Evolutionary conservation across 2,113 vertebrate species (phyloP).

Genomic region (Crotalus tigris): DNA sequence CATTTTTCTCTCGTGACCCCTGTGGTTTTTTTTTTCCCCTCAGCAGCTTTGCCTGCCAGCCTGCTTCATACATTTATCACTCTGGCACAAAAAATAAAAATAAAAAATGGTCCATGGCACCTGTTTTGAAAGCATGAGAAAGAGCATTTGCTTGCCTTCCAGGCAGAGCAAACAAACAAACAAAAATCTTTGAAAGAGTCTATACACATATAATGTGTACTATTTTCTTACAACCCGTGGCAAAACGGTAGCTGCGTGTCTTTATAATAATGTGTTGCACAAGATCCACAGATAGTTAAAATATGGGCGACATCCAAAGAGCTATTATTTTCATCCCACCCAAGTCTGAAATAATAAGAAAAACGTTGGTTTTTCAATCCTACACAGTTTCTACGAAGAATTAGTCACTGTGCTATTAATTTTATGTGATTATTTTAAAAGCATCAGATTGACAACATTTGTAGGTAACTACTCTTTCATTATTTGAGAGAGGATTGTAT

Average conservation of each 20-base stretch:
- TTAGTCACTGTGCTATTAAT: background rate
- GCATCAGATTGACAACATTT: background rate
- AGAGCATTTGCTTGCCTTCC: background rate
- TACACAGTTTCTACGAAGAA: background rate
- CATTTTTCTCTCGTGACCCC: slow-evolving; percentile 46
- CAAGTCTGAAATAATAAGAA: background rate
- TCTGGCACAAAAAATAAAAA: slow-evolving; percentile 19
- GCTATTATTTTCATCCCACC: background rate
- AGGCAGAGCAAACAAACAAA: slow-evolving; percentile 4
- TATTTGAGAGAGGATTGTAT: background rate
- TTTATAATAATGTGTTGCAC: background rate
- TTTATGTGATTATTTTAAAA: background rate
- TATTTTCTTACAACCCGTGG: background rate
- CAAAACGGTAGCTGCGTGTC: background rate
- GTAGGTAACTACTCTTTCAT: background rate
- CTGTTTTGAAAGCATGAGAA: slow-evolving; percentile 37
- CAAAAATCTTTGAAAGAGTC: background rate
- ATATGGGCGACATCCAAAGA: background rate
- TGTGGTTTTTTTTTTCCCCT: slow-evolving; percentile 39
- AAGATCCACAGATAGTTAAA: background rate
- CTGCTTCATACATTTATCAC: slow-evolving; percentile 54
- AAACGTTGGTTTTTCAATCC: background rate
- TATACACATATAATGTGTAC: background rate
- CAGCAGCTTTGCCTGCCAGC: slow-evolving; percentile 43
- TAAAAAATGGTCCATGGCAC: slow-evolving; percentile 27